Base-by-base conservation (phyloP, 2,113 vertebrate genomes). In the Pycnonotus jocosus region DNA sequence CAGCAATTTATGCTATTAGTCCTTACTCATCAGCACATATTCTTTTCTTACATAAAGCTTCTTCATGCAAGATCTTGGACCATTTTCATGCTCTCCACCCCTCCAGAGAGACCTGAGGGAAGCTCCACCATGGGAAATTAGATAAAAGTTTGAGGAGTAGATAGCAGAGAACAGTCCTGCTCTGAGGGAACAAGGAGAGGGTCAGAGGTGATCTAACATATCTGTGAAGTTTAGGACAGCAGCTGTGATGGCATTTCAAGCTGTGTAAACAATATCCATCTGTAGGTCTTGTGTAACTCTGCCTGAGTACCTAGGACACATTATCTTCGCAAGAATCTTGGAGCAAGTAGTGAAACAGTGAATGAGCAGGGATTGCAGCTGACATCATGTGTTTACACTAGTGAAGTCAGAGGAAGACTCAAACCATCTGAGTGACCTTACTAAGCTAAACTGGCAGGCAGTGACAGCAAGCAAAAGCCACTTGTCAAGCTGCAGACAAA, bases 231-330 rank as follows among this genome's bases (percentile, higher is more conserved):
- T 90, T 86, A 92, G 81, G 84, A 88, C 48, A 90, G 69, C 93
- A 94, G 95, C 86, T 94, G 72, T 86, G 80, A 78, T 95, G 92
- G 90, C 76, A 74, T 93, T 94, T 92, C 62, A 88, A 93, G 86
- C 93, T 93, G 86, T 81, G 69, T 95, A 97, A 97, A 97, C 92
- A 94, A 14, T 86, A 1, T 88, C 76, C 92, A 93, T 93, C 92
- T 96, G 93, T 51, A 90, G 40, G 65, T 88, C 90, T 96, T 96
- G 92, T 95, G 90, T 93, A 96, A 96, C 68, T 81, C 35, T 93
- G 77, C 57, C 69, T 92, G 57, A 86, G 37, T 95, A 95, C 94
- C 92, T 96, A 94, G 79, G 80, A 90, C 28, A 15, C 57, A 76
- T 94, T 95, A 86, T 95, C 94, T 74, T 92, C 38, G 80, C 65